Percentiles rank a stretch among this genome's conserved stretches.
These are phyloP conservation scores for Stegostoma tigrinum DNA, from an alignment of 2,113 vertebrate species.

Conservation along the genomic window DNA sequence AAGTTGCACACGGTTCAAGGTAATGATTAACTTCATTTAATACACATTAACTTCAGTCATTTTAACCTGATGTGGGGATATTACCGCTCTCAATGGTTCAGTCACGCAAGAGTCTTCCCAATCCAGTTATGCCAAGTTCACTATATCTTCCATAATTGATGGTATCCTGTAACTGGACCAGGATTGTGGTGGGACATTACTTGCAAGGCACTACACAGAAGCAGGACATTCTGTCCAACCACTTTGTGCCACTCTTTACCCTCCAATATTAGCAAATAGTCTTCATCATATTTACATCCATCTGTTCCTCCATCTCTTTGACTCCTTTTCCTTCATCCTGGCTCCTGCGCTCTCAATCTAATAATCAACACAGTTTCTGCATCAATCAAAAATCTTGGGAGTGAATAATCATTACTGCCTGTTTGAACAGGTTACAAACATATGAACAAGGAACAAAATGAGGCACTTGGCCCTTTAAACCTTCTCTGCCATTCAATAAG, in stretches of 20 bases:
- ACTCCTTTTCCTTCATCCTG: not conserved
- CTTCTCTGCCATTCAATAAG: too few relatives aligned
- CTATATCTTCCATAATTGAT: not conserved
- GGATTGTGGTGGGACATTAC: not conserved
- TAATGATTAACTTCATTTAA: conserved; percentile 13
- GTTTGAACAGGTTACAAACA: not conserved
- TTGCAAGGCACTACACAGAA: not conserved
- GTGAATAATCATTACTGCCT: not conserved
- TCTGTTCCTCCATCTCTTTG: not conserved
- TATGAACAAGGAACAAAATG: too few relatives aligned
- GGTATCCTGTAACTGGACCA: not conserved
- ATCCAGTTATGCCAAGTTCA: not conserved
- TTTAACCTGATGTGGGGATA: not conserved
- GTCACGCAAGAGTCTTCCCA: not conserved
- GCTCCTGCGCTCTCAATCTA: not conserved
- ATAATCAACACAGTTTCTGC: not conserved
- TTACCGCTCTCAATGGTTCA: not conserved
- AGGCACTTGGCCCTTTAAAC: too few relatives aligned
- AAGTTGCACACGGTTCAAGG: not conserved
- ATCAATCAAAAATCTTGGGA: not conserved
- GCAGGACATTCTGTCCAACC: not conserved
- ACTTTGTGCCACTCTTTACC: not conserved
- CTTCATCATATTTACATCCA: not conserved
- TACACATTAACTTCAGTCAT: not conserved
- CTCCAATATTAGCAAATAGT: not conserved